Evolutionary conservation across 1,140 invertebrate genomes (phyloP).

Genomic region (Nylanderia fulva): DNA sequence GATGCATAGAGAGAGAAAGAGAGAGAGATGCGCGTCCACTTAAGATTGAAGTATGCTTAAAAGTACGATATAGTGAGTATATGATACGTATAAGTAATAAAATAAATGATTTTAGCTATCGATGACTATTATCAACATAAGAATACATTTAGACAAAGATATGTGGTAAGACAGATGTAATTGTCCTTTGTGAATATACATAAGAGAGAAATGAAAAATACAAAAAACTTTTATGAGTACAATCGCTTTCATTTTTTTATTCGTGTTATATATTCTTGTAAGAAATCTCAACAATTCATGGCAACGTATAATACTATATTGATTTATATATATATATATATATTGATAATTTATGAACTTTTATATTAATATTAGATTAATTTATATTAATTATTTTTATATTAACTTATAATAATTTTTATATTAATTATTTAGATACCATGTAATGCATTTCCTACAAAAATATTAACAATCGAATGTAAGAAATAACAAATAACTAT

Average conservation of each 20-base stretch:
- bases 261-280: background rate
- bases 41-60: conserved; percentile 77
- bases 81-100: conserved; percentile 77
- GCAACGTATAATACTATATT: background rate
- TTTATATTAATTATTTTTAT: too few relatives aligned
- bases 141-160: conserved; percentile 82
- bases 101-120: conserved; percentile 77
- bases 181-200: conserved; percentile 86
- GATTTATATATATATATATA: too few relatives aligned
- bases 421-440: too few relatives aligned
- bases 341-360: too few relatives aligned
- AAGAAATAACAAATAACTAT: background rate
- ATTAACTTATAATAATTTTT: too few relatives aligned
- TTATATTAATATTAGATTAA: too few relatives aligned
- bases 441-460: background rate
- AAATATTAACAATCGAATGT: background rate
- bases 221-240: conserved; percentile 86
- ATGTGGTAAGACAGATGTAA: conserved; percentile 84
- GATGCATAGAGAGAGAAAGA: conserved; percentile 43
- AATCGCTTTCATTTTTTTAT: conserved; percentile 51
- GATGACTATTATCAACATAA: conserved; percentile 82
- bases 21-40: conserved; percentile 52
- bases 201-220: conserved; percentile 85
- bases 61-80: conserved; percentile 77
- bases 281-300: background rate